A percentile compares a stretch with the other conserved stretches of the same genome.
Evolutionary conservation across 2,113 vertebrate genomes (phyloP).

Genomic region (Penelope pileata): DNA sequence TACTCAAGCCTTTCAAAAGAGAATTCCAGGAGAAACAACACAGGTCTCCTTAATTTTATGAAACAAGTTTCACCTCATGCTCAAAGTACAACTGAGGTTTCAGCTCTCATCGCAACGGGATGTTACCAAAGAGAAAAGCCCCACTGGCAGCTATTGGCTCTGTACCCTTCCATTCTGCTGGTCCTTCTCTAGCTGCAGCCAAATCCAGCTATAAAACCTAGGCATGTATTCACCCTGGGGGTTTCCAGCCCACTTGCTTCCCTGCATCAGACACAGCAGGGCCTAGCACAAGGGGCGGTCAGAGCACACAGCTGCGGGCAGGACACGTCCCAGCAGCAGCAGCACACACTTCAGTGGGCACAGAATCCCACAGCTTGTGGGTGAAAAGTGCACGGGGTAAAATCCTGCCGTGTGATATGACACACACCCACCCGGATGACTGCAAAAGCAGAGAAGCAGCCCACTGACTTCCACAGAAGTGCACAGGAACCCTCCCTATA

Average conservation of each 20-base stretch:
- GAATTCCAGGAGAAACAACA: not conserved
- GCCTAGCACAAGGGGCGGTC: not conserved
- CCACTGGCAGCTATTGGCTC: not conserved
- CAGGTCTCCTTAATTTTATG: not conserved
- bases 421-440: not conserved
- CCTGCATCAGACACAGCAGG: not conserved
- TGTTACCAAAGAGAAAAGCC: not conserved
- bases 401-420: not conserved
- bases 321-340: not conserved
- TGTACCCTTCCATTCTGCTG: not conserved
- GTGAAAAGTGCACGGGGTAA: not conserved
- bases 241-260: not conserved
- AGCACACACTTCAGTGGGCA: not conserved
- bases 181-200: not conserved
- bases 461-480: not conserved
- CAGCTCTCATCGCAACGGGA: rapidly evolving
- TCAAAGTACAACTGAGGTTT: not conserved
- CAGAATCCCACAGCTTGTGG: not conserved
- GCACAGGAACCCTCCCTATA: rapidly evolving
- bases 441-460: not conserved
- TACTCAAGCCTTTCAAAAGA: not conserved
- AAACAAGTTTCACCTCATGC: not conserved
- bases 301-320: not conserved
- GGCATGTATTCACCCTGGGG: not conserved
- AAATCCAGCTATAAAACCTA: not conserved